Evolutionary conservation across 2,888 invertebrate species (phyloP), one percentile per base, ranked within the genome.

Genomic region (Meteorus cinctellus): DNA sequence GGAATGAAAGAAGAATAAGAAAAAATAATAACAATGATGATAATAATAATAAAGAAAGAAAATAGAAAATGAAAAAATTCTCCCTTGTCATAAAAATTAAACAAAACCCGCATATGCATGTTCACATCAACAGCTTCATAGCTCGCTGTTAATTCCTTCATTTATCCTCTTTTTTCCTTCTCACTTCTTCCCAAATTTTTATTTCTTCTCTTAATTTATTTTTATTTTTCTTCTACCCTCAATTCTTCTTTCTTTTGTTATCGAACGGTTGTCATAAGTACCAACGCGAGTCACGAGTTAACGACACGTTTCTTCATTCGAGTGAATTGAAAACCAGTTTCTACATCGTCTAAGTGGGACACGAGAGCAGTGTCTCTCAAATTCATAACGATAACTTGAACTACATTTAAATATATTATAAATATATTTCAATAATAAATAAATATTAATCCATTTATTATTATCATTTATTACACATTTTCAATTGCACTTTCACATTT

Each of bases 241-340:
- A 31, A 34, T 12, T 41, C 31, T 67, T 66, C 12, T 29, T 60
- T 34, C 31, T 41, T 69, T 74, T 60, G 59, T 60, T 70, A 69
- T 65, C 63, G 65, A 72, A 63, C 29, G 29, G n/a, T 36, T 69
- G 62, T 72, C 68, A 72, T 72, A 66, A 72, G 67, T 72, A 55
- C 19, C 31, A 48, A 67, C 65, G 34, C 63, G 51, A 62, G 48
- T 73, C 72, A 71, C 62, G 60, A 72, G 66, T 63, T 71, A 55
- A 51, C 59, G 63, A 76, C 69, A 55, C 72, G 69, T 62, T 51
- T 41, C 48, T 65, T 62, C 36, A 51, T 73, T 68, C 72, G 63
- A 63, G 70, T 70, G 76, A 78, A 78, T 77, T 66, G 55, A 77
- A 80, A 82, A 82, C 82, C 80, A 82, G 82, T 82, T 82, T 80